Evolutionary conservation across 92 coral and sea anemone genomes (phyloP), one percentile per base, ranked within the genome.

Genomic region (Porites evermanni): DNA sequence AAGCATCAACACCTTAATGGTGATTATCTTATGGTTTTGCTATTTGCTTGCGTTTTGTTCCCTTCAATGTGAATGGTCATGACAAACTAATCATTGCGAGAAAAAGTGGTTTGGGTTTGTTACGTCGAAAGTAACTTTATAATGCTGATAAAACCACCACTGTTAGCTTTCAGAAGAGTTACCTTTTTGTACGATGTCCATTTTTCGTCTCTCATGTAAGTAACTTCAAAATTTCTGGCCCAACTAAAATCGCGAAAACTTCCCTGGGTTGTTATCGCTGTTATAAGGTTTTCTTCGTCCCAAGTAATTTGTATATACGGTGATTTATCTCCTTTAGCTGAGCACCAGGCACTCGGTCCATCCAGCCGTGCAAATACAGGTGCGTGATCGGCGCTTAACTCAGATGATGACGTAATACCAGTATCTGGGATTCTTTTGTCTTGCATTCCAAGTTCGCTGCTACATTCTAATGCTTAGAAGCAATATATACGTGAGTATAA

Each of bases 371-470:
- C 86, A 75, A 58, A 59, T 53, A 52, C 38, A 21, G 86, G 86
- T 26, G 16, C 19, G 69, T 32, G 72, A 24, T 32, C 6, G 20
- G 19, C 2, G 54, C 14, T 53, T 1, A 56, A 12, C 70, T 8
- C 29, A 26, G 69, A 50, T 32, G 86, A 82, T 70, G 86, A 77
- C 61, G 78, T 70, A 68, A 82, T 82, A 21, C 26, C 58, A n/a
- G n/a, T 52, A 66, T 71, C 86, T 29, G 86, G 70, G 8, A 82
- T 82, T 47, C 1, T 14, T 16, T 47, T 58, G 58, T 60, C 52
- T 72, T 72, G 56, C 86, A 82, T 82, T 26, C 86, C 86, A 8
- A 82, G 76, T 10, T 72, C n/a, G 19, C 6, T 7, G 50, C 13
- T 60, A 44, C 86, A 81, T 29, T n/a, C 14, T 66, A 20, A 7